phyloP scores from a whole-genome alignment of 2,113 vertebrate species.

The Seriola quinqueradiata region DNA sequence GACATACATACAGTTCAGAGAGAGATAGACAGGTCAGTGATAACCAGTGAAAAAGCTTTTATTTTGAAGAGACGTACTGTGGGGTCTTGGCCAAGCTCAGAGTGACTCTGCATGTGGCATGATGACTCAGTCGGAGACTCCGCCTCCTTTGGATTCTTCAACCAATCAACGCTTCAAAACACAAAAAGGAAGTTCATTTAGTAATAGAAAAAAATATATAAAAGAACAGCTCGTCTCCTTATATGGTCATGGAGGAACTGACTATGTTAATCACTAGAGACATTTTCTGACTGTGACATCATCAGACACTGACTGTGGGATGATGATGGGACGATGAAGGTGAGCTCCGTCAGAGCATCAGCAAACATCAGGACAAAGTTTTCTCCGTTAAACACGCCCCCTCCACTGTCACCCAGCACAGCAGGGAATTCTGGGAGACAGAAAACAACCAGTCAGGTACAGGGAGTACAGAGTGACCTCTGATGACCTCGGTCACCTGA shows the following conservation, averaged over 20 bases:
- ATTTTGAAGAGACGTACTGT: conserved; percentile 6
- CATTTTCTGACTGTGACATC: background rate
- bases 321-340: conserved; percentile 52
- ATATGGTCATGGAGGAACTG: background rate
- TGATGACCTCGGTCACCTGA: background rate
- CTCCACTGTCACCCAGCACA: conserved; percentile 58
- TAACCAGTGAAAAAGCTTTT: background rate
- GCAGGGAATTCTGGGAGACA: conserved; percentile 46
- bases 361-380: conserved; percentile 50
- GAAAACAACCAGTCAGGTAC: background rate
- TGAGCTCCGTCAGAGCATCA: conserved; percentile 45
- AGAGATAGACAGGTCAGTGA: background rate
- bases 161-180: background rate
- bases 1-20: conserved; percentile 7
- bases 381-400: conserved; percentile 52
- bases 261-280: background rate
- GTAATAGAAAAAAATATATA: background rate
- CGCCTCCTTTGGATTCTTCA: conserved; percentile 9
- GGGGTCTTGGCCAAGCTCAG: background rate
- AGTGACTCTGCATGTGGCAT: background rate
- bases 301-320: conserved; percentile 38
- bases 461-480: background rate
- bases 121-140: background rate
- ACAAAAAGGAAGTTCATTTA: background rate
- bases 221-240: background rate